These are phyloP conservation scores for Standfussiana lucernea DNA, from an alignment of 2,888 invertebrate species.

Conservation along the genomic window DNA sequence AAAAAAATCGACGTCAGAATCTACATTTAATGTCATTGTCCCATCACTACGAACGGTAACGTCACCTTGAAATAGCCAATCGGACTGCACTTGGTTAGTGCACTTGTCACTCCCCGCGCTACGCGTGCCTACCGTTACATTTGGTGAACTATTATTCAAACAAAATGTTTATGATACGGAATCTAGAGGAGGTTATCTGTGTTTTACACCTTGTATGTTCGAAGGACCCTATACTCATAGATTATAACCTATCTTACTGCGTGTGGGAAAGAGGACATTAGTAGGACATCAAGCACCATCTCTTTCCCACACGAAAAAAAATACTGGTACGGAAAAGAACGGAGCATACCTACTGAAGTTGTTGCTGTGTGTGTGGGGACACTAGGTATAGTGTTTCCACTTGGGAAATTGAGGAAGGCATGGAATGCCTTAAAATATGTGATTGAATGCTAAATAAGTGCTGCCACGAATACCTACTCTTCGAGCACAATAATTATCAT, in stretches of 20 bases:
- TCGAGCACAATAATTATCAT: not conserved
- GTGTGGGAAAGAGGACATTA: not conserved
- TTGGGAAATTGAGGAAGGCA: not conserved
- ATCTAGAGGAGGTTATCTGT: too few species aligned
- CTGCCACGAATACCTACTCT: not conserved
- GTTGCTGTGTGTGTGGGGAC: not conserved
- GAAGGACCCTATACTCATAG: not conserved
- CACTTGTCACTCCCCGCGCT: too few species aligned
- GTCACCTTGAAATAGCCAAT: too few species aligned
- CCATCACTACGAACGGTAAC: too few species aligned
- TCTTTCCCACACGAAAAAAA: not conserved
- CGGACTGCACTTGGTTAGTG: too few species aligned
- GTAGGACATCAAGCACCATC: not conserved
- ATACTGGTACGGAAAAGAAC: not conserved
- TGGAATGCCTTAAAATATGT: not conserved
- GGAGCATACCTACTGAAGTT: not conserved
- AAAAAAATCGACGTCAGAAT: too few species aligned
- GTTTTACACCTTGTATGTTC: too few species aligned
- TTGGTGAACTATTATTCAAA: too few species aligned
- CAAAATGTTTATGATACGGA: too few species aligned
- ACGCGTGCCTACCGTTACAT: too few species aligned
- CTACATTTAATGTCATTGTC: too few species aligned
- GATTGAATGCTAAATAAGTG: not conserved
- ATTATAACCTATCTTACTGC: not conserved
- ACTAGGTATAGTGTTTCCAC: not conserved